Conservation (phyloP, 2,113 vertebrate species). For the human (Homo sapiens) region GRCh38 chr2:215085001-215085500, state of each 20-base stretch:
- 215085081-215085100: too few relatives aligned
- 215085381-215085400: background rate
- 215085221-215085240: background rate
- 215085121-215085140: too few relatives aligned
- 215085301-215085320: background rate
- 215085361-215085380: background rate
- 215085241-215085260: background rate
- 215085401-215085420: background rate
- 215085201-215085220: background rate
- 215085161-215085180: background rate
- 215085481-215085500: background rate
- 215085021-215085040: too few relatives aligned
- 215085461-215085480: background rate
- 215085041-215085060: too few relatives aligned
- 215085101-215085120: too few relatives aligned
- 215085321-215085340: background rate
- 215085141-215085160: background rate
- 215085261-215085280: conserved; percentile 51
- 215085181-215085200: background rate
- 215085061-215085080: too few relatives aligned
- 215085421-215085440: background rate
- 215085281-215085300: conserved; percentile 36
- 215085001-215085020: too few relatives aligned
- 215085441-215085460: background rate
- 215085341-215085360: background rate